These are phyloP conservation scores for Melanotaenia nigrans DNA, from an alignment of 2,797 vertebrate species.

Conservation along the genomic window DNA sequence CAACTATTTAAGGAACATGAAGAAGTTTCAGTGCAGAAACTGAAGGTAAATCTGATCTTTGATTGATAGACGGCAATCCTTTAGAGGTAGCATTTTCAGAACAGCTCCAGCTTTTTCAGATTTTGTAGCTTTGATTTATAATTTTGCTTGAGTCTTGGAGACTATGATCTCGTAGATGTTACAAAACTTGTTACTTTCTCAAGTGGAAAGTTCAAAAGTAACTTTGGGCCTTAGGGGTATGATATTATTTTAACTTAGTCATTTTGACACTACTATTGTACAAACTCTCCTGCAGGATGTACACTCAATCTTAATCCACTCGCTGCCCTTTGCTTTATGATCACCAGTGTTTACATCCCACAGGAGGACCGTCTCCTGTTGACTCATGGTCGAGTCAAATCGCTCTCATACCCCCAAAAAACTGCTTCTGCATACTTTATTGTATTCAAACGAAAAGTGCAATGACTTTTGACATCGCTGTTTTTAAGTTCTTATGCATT, in stretches of 20 bases:
- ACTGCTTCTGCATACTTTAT: background rate
- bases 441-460: background rate
- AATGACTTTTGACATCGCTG: background rate
- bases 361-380: background rate
- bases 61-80: background rate
- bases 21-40: background rate
- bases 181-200: background rate
- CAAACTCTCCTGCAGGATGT: background rate
- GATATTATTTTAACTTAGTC: constrained; percentile 4
- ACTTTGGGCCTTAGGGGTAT: background rate
- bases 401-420: background rate
- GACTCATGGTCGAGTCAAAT: background rate
- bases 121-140: background rate
- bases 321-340: background rate
- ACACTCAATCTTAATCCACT: background rate
- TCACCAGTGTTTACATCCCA: background rate
- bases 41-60: background rate
- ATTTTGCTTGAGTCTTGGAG: background rate
- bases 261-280: background rate
- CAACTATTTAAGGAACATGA: background rate
- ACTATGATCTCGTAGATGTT: background rate
- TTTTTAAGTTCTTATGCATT: background rate
- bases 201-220: constrained; percentile 2
- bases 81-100: too few relatives aligned
- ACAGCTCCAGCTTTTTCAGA: too few relatives aligned